Evolutionary conservation across 2,888 invertebrate species (phyloP).

Genomic region (Ichneumon xanthorius): DNA sequence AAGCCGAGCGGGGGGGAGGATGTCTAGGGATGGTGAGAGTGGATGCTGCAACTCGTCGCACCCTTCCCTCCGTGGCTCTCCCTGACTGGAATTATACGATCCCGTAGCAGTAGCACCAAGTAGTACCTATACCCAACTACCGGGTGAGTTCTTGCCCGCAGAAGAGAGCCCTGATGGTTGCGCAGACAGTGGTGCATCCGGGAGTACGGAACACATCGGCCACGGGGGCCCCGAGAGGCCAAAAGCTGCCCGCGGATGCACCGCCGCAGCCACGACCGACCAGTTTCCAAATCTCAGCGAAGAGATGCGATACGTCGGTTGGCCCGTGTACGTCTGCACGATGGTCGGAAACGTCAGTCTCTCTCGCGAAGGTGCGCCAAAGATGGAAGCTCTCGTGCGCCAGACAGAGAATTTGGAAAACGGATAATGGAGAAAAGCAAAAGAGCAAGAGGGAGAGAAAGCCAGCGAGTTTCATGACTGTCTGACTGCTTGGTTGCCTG

Average conservation of each 20-base stretch:
- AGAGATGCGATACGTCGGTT: slow-evolving; percentile 77
- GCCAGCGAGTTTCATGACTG: slow-evolving; percentile 36
- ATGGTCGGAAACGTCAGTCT: slow-evolving; percentile 63
- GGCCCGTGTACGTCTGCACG: slow-evolving; percentile 9
- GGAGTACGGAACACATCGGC: slow-evolving; percentile 73
- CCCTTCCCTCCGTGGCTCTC: slow-evolving; percentile 40
- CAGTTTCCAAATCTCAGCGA: slow-evolving; percentile 81
- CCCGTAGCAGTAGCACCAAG: slow-evolving; percentile 23
- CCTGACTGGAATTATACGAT: slow-evolving; percentile 63
- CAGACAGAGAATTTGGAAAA: slow-evolving; percentile 55
- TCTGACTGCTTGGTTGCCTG: slow-evolving; percentile 43
- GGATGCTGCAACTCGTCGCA: slow-evolving; percentile 60
- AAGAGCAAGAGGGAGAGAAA: slow-evolving; percentile 59
- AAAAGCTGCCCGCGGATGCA: slow-evolving; percentile 70
- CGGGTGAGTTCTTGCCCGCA: slow-evolving; percentile 42
- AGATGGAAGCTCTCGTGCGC: slow-evolving; percentile 37
- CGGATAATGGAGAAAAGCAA: slow-evolving; percentile 31
- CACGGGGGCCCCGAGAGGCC: slow-evolving; percentile 74
- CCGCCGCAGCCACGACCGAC: slow-evolving; percentile 69
- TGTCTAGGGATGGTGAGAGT: slow-evolving; percentile 37
- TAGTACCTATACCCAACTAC: slow-evolving; percentile 28
- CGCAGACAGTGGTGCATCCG: slow-evolving; percentile 76
- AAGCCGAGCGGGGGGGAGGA: slow-evolving; percentile 50
- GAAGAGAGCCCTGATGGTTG: slow-evolving; percentile 45
- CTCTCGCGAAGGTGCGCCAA: slow-evolving; percentile 46